These are phyloP conservation scores for Phyllostomus discolor DNA, from an alignment of 2,113 vertebrate species.

Conservation along the genomic window DNA sequence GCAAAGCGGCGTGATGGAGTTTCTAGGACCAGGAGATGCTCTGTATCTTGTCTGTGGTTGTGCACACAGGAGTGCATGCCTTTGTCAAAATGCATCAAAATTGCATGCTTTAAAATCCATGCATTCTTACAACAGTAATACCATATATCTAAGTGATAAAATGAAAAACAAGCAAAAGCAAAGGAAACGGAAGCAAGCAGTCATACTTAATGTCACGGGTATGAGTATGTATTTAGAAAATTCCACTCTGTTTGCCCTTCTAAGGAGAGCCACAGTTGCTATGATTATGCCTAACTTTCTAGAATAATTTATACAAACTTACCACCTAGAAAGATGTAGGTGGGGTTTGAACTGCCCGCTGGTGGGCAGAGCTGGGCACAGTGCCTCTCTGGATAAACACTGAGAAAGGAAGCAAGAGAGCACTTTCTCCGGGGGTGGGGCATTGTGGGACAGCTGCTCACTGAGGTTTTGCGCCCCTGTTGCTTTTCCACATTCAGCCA, in stretches of 20 bases:
- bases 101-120: background rate
- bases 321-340: background rate
- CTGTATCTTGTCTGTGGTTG: background rate
- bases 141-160: background rate
- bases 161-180: background rate
- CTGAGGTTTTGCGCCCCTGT: background rate
- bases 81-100: background rate
- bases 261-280: background rate
- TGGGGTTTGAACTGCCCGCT: background rate
- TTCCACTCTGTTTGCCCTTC: background rate
- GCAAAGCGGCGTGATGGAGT: background rate
- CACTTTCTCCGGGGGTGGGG: fast-evolving
- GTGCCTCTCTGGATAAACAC: background rate
- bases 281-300: background rate
- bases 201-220: background rate
- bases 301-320: background rate
- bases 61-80: background rate
- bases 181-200: background rate
- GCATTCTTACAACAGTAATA: background rate
- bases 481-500: background rate
- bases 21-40: background rate
- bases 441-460: background rate
- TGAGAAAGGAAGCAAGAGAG: background rate
- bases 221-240: background rate
- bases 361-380: background rate